phyloP scores from a whole-genome alignment of 1,140 invertebrate species.

The Zaprionus inermis region DNA sequence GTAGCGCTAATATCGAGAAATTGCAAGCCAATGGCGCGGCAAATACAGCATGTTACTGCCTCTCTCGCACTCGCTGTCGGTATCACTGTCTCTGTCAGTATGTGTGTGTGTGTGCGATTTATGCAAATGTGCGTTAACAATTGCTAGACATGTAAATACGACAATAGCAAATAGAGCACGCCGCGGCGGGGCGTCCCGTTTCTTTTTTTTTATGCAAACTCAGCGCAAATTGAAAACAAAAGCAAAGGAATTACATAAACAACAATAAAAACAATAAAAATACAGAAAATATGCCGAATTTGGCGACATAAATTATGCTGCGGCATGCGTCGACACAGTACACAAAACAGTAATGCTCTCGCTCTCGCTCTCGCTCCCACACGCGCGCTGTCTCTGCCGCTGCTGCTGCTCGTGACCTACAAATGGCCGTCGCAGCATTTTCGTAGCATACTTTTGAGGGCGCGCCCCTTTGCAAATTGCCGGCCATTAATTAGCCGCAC shows the following conservation, averaged over 20 bases:
- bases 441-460: slow-evolving; percentile 62
- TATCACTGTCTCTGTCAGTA: neutral
- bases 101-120: slow-evolving; percentile 50
- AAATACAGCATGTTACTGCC: slow-evolving; percentile 9
- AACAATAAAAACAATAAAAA: slow-evolving; percentile 24
- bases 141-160: slow-evolving; percentile 63
- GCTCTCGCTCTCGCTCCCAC: neutral
- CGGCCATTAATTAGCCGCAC: slow-evolving; percentile 74
- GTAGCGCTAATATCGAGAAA: slow-evolving; percentile 37
- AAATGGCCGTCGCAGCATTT: slow-evolving; percentile 52
- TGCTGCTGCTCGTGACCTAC: slow-evolving; percentile 60
- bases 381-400: neutral
- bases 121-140: slow-evolving; percentile 56
- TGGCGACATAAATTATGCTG: slow-evolving; percentile 71
- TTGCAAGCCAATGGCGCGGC: slow-evolving; percentile 34
- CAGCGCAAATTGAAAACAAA: slow-evolving; percentile 44
- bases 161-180: slow-evolving; percentile 56
- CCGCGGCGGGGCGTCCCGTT: slow-evolving; percentile 5
- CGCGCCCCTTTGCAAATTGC: slow-evolving; percentile 61
- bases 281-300: slow-evolving; percentile 20
- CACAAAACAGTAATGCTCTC: slow-evolving; percentile 27
- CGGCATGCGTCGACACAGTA: slow-evolving; percentile 63
- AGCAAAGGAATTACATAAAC: slow-evolving; percentile 40
- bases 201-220: slow-evolving; percentile 41
- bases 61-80: neutral